Evolutionary conservation across 1,140 invertebrate species (phyloP).

Genomic region (Thaumetopoea pityocampa): DNA sequence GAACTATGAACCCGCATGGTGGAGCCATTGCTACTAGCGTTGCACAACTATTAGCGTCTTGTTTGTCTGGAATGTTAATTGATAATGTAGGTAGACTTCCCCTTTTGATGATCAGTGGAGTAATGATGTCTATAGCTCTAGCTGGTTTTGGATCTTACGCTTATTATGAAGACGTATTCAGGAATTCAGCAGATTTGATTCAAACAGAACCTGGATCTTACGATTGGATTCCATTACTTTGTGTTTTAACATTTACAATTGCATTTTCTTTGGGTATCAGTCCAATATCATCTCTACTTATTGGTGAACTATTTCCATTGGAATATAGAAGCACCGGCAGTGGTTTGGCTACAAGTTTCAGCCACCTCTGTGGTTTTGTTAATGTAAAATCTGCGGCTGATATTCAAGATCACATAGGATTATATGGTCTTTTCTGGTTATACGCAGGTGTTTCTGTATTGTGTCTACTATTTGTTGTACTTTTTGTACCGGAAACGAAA

Average conservation of each 20-base stretch:
- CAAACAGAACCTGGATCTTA: constrained; percentile 70
- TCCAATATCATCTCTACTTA: constrained; percentile 91
- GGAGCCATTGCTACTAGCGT: constrained; percentile 87
- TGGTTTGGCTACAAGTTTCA: constrained; percentile 89
- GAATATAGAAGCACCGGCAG: constrained; percentile 90
- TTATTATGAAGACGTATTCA: constrained; percentile 81
- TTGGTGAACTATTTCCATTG: constrained; percentile 91
- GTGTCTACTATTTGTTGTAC: constrained; percentile 88
- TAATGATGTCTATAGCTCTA: constrained; percentile 88
- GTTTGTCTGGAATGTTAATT: constrained; percentile 87
- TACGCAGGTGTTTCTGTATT: constrained; percentile 90
- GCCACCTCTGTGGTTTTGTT: constrained; percentile 91
- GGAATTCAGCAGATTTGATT: constrained; percentile 52
- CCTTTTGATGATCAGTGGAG: constrained; percentile 85
- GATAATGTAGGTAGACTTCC: constrained; percentile 87
- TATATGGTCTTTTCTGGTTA: constrained; percentile 91
- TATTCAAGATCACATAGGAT: constrained; percentile 84
- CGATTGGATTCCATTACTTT: constrained; percentile 89
- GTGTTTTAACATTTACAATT: constrained; percentile 87
- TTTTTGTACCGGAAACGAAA: constrained; percentile 94
- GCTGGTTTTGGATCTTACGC: constrained; percentile 88
- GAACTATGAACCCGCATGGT: constrained; percentile 87
- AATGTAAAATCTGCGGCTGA: constrained; percentile 92
- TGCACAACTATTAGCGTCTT: constrained; percentile 85
- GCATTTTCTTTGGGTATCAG: constrained; percentile 92